phyloP scores from a whole-genome alignment of 1,140 invertebrate species.

The Augochlora pura region DNA sequence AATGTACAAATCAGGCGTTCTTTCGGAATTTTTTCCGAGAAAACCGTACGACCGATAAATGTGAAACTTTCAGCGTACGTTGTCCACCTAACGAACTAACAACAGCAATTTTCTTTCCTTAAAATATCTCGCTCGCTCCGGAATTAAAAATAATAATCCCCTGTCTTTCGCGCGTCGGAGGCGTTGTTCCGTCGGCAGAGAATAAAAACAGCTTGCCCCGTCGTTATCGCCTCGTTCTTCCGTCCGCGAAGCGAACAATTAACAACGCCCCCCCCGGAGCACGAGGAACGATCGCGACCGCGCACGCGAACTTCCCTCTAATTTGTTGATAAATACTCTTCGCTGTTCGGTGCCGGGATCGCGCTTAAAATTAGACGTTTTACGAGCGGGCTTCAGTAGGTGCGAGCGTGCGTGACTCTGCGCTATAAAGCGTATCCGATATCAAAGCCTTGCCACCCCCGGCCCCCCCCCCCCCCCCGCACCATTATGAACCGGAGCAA shows the following conservation, averaged over 20 bases:
- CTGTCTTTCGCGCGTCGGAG: no score
- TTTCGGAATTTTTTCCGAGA: no score
- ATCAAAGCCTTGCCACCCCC: constrained; percentile 61
- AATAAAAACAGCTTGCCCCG: no score
- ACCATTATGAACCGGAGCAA: constrained; percentile 46
- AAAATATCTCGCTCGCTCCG: no score
- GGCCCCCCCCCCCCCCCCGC: not conserved
- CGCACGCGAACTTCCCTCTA: constrained; percentile 28
- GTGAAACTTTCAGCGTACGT: no score
- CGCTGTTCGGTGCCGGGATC: constrained; percentile 12
- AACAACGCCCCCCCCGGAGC: constrained; percentile 8
- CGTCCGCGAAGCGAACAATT: constrained; percentile 35
- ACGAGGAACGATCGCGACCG: not conserved
- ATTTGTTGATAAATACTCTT: constrained; percentile 70
- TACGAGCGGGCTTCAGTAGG: constrained; percentile 61
- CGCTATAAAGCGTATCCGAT: constrained; percentile 61
- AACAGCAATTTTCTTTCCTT: no score
- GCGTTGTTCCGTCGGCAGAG: no score
- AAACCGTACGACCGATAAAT: no score
- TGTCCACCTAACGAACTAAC: no score
- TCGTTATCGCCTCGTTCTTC: constrained; percentile 10
- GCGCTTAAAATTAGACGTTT: constrained; percentile 69
- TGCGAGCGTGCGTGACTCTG: constrained; percentile 47
- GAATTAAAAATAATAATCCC: no score
- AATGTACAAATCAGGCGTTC: no score